These are phyloP conservation scores for Epirrhoe tristata DNA, from an alignment of 2,888 invertebrate species.

Conservation along the genomic window DNA sequence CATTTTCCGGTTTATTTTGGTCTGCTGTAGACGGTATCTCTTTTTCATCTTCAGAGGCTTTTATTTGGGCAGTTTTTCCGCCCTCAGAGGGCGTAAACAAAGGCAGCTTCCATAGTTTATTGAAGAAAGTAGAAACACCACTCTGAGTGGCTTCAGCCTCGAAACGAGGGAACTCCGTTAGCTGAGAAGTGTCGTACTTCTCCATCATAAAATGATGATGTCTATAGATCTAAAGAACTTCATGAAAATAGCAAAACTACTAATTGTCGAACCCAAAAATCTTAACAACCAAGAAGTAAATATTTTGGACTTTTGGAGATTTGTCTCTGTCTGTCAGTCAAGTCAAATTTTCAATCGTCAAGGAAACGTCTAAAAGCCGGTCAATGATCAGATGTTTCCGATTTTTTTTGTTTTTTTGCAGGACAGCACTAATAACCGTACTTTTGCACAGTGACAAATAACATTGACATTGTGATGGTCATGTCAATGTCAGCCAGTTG, in stretches of 20 bases:
- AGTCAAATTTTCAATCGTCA: too few species aligned
- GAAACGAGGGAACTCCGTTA: slow-evolving; percentile 85
- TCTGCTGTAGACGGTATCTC: slow-evolving; percentile 52
- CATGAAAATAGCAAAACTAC: neutral
- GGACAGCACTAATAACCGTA: too few species aligned
- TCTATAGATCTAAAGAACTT: neutral
- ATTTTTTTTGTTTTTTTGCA: too few species aligned
- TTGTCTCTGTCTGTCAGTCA: too few species aligned
- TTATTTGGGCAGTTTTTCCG: slow-evolving; percentile 58
- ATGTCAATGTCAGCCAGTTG: too few species aligned
- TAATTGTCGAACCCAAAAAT: too few species aligned
- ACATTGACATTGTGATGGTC: too few species aligned
- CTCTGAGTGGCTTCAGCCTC: slow-evolving; percentile 91
- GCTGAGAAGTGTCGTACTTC: slow-evolving; percentile 77
- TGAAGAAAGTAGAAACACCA: slow-evolving; percentile 89
- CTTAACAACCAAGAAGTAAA: too few species aligned
- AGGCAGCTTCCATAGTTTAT: slow-evolving; percentile 90
- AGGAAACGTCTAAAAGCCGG: too few species aligned
- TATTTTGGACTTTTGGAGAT: too few species aligned
- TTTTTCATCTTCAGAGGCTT: slow-evolving; percentile 53
- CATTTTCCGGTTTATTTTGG: slow-evolving; percentile 57
- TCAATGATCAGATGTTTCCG: too few species aligned
- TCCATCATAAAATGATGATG: slow-evolving; percentile 59
- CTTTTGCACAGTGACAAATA: too few species aligned
- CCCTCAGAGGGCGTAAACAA: slow-evolving; percentile 81